These are phyloP conservation scores for Phlogophora meticulosa DNA, from an alignment of 2,888 invertebrate species.

Conservation along the genomic window DNA sequence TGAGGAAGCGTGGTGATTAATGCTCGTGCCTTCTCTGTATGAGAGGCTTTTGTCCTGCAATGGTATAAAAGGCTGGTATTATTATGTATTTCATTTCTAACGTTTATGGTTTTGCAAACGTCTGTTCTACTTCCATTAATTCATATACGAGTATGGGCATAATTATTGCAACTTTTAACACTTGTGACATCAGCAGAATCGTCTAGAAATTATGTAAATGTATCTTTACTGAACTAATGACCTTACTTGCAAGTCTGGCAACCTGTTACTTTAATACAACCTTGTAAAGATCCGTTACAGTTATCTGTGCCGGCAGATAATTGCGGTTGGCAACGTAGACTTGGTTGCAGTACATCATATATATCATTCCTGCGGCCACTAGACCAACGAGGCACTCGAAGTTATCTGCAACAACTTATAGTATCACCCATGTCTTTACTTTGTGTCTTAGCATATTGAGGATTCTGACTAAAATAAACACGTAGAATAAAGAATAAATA, in stretches of 20 bases:
- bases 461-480: no score
- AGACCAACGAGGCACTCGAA: no score
- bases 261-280: conserved; percentile 15
- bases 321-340: conserved; percentile 40
- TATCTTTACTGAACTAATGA: conserved; percentile 4
- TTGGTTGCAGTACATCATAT: conserved; percentile 2
- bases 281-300: conserved; percentile 19
- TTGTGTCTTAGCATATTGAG: no score
- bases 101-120: neutral
- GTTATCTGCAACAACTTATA: no score
- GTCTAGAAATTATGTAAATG: conserved; percentile 21
- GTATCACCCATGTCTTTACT: no score
- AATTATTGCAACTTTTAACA: neutral
- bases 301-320: conserved; percentile 49
- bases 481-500: no score
- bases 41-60: no score
- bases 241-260: conserved; percentile 1
- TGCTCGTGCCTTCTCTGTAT: no score
- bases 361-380: no score
- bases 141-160: neutral
- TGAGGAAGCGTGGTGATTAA: no score
- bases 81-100: no score
- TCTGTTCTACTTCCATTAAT: neutral
- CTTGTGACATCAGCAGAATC: conserved; percentile 14
- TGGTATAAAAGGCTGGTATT: no score